phyloP scores from a whole-genome alignment of 2,888 invertebrate genomes.

The Lasius platythorax region DNA sequence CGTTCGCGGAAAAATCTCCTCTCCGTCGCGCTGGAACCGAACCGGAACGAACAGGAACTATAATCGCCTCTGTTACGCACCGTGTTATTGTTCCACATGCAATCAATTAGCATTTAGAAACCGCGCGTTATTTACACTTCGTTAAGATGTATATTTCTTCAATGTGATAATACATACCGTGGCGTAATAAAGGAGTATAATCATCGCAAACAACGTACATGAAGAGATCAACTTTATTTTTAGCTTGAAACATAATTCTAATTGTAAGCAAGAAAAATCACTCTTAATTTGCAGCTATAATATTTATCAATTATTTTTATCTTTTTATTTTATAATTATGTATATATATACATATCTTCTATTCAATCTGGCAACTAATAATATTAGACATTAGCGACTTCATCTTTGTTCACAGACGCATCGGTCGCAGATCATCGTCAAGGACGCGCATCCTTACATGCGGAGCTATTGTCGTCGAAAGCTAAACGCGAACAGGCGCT shows the following conservation, averaged over 20 bases:
- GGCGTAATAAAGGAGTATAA: background rate
- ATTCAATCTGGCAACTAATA: background rate
- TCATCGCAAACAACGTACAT: background rate
- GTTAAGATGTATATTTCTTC: constrained; percentile 5
- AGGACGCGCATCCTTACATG: constrained; percentile 76
- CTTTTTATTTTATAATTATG: background rate
- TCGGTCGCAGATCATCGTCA: constrained; percentile 76
- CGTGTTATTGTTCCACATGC: constrained; percentile 24
- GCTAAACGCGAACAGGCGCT: constrained; percentile 81
- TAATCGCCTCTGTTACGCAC: constrained; percentile 33
- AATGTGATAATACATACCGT: constrained; percentile 12
- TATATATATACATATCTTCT: background rate
- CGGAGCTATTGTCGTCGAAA: constrained; percentile 79
- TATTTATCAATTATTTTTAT: background rate
- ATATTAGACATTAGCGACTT: background rate
- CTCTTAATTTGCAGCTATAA: background rate
- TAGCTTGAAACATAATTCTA: background rate
- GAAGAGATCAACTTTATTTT: constrained; percentile 21
- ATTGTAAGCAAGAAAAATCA: background rate
- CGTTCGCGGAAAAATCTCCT: constrained; percentile 1
- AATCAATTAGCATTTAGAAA: constrained; percentile 46
- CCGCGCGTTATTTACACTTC: constrained; percentile 17
- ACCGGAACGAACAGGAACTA: constrained; percentile 26
- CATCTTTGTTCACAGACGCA: constrained; percentile 75
- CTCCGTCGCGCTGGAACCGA: constrained; percentile 3